Evolutionary conservation across 2,113 vertebrate genomes (phyloP), one percentile per base, ranked within the genome.

Genomic region (Laticauda laticaudata): DNA sequence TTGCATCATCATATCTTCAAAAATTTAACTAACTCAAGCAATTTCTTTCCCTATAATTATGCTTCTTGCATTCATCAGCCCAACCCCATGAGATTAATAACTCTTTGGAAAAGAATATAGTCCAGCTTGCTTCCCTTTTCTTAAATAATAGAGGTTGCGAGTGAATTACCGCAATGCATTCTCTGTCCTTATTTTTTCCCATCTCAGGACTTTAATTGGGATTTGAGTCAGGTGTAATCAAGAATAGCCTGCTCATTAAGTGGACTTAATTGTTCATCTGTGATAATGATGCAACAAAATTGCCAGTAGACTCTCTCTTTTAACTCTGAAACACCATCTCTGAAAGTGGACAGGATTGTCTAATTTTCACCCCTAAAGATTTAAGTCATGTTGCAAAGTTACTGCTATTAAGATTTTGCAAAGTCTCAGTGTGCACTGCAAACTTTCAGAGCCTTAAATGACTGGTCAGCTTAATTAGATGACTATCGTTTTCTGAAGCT

Each of bases 1-100:
- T 54, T 4, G 51, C 96, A 90, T 87, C 95, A 93, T 92, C 94
- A 85, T 24, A 54, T 81, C 89, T 96, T 94, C 87, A 96, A 92
- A 97, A 93, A 96, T 54, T 75, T 94, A 34, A 95, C 43, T 93
- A 29, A 92, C 0, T 0, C 64, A 86, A 93, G 75, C 54, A 92
- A 21, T 91, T 95, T 93, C 75, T 81, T 81, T 95, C 94, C 54
- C 94, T 23, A 18, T 91, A 45, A 87, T 59, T 61, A 43, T 75
- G 54, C 48, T 88, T 56, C 93, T 93, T 69, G 34, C 90, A 91
- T 57, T 87, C 94, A 92, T 93, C 92, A 88, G 5, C 0, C 69
- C 92, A 57, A 59, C 69, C 92, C 57, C 9, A 54, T 88, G n/a
- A 87, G 57, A 85, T 87, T 90, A 94, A 55, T 88, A 93, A 15